Base-by-base conservation (phyloP, 1,140 invertebrate genomes). In the Maniola jurtina region DNA sequence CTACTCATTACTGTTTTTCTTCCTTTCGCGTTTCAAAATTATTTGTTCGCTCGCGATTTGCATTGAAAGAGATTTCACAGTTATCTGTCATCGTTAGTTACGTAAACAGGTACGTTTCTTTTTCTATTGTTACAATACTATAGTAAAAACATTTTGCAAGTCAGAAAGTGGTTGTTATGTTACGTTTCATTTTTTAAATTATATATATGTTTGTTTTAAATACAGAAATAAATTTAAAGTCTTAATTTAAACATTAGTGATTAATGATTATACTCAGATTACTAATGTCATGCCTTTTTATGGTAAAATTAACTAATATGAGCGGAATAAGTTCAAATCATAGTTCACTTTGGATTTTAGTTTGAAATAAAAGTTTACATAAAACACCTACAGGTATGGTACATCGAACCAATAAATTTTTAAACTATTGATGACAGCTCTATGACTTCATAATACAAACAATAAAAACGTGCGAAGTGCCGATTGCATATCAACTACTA, bases 1-100 rank as follows among this genome's bases (percentile, higher is more conserved):
- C 13, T 45, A 13, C 42, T 45, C 5, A 45, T n/a, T 45, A 45
- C 13, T 45, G 42, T 13, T 11, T 13, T 45, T 45, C 42, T 45
- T 9, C 10, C 42, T 45, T 13, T 45, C 13, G 13, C 13, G 42
- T 45, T 45, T 45, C 42, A 45, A n/a, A 13, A 45, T 45, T 13
- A n/a, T 45, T 45, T 11, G 42, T 45, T 45, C 42, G 42, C 10
- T 40, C 38, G 38, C 7, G 5, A 45, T 45, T 45, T 45, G 13
- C 13, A 45, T 45, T 45, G 42, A 45, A 45, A 45, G 11, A 45
- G 42, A 45, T 45, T 45, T 45, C 42, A 45, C 42, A 45, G 42
- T 45, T 34, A 55, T 33, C 15, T 55, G 50, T 52, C 25, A 52
- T 52, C 50, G 15, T 52, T 52, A 52, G 15, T 45, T 45, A n/a